Conservation (phyloP, 2,797 vertebrate genomes). For the Cyclura pinguis region DNA sequence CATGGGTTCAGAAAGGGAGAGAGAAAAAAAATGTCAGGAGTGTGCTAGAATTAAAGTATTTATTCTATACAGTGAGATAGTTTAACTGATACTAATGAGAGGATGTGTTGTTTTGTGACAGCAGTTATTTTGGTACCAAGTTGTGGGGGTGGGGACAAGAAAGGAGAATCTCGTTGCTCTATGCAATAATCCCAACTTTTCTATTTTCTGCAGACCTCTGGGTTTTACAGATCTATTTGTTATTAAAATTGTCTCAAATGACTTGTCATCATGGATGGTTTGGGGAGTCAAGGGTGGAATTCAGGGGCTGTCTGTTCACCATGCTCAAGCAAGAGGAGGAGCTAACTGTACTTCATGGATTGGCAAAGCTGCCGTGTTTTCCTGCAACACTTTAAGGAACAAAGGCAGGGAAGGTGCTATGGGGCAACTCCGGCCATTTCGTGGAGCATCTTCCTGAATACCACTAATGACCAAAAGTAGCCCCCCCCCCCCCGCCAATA, state of each 20-base stretch:
- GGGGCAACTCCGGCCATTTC: background rate
- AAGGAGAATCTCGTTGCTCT: conserved; percentile 58
- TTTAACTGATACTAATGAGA: conserved; percentile 46
- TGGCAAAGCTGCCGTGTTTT: background rate
- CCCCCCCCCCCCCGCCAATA: too few species aligned
- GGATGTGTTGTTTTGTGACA: conserved; percentile 65
- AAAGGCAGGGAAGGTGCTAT: background rate
- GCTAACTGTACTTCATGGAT: background rate
- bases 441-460: background rate
- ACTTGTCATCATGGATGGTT: background rate
- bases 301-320: background rate
- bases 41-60: conserved; percentile 56
- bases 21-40: background rate
- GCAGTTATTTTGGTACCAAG: conserved; percentile 43
- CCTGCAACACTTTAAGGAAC: background rate
- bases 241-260: conserved; percentile 65
- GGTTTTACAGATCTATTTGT: conserved; percentile 42
- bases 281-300: background rate
- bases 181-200: conserved; percentile 69
- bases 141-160: background rate
- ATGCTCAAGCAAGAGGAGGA: background rate
- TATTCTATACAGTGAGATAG: conserved; percentile 61
- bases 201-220: conserved; percentile 46
- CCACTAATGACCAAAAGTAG: background rate
- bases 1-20: background rate